phyloP scores from a whole-genome alignment of 2,888 invertebrate genomes.

The Cheilosia scutellata region DNA sequence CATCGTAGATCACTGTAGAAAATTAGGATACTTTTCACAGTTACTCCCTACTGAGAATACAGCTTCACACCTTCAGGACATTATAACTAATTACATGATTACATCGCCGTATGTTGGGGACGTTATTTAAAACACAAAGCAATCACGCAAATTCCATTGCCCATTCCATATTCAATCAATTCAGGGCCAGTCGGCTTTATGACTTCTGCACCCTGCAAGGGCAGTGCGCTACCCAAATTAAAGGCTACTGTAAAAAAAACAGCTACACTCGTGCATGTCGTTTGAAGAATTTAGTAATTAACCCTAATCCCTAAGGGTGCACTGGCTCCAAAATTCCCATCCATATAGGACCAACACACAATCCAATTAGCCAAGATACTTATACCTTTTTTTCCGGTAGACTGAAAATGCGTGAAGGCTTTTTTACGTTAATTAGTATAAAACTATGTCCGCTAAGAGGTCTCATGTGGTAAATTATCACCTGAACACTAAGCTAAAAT shows the following conservation, averaged over 20 bases:
- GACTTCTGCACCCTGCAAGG: constrained; percentile 6
- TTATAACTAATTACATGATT: constrained; percentile 22
- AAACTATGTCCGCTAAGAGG: constrained; percentile 13
- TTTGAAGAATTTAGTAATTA: constrained; percentile 39
- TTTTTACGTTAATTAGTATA: constrained; percentile 53
- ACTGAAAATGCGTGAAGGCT: neutral
- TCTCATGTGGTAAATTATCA: constrained; percentile 26
- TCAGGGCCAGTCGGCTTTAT: constrained; percentile 8
- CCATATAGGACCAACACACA: constrained; percentile 30
- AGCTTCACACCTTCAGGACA: constrained; percentile 41
- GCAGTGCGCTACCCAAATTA: constrained; percentile 3
- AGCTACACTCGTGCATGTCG: neutral
- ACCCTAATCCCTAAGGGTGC: constrained; percentile 15
- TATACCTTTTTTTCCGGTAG: constrained; percentile 3
- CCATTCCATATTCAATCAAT: constrained; percentile 16
- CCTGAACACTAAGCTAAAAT: neutral
- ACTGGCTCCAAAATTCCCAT: constrained; percentile 13
- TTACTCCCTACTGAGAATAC: constrained; percentile 23
- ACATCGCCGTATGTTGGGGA: neutral
- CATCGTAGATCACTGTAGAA: no score
- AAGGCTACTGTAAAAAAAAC: neutral
- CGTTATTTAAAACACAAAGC: constrained; percentile 10
- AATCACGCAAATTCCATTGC: constrained; percentile 32
- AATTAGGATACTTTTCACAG: neutral
- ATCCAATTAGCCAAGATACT: constrained; percentile 39